Percentiles rank a stretch among this genome's conserved stretches.
These are phyloP conservation scores for Arrhopalites spinosus DNA, from an alignment of 2,888 invertebrate genomes.

Conservation along the genomic window DNA sequence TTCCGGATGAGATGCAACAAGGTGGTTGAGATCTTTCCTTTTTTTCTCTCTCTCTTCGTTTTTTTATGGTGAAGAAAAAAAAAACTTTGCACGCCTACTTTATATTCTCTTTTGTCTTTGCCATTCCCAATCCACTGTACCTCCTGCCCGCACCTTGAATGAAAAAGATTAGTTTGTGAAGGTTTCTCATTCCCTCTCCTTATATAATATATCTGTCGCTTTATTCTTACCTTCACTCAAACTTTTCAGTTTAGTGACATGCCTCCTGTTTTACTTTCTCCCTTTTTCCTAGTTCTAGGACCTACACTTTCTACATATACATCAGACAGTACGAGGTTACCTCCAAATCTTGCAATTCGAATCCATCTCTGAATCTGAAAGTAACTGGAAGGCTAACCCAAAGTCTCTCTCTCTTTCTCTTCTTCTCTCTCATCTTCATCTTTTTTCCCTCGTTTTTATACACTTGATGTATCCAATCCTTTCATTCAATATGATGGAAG, in stretches of 20 bases:
- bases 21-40: not conserved
- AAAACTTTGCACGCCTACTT: not conserved
- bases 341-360: constrained; percentile 16
- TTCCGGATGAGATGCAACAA: constrained; percentile 3
- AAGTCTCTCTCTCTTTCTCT: not conserved
- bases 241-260: constrained; percentile 16
- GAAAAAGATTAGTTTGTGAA: constrained; percentile 13
- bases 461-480: constrained; percentile 19
- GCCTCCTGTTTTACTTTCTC: constrained; percentile 5
- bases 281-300: not conserved
- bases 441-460: not conserved
- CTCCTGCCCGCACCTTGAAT: not conserved
- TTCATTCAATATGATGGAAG: constrained; percentile 15
- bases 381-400: not conserved
- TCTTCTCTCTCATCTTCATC: constrained; percentile 11
- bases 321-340: no score
- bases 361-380: constrained; percentile 1
- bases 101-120: not conserved
- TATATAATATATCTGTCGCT: not conserved
- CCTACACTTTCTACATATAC: no score
- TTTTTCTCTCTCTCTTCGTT: not conserved
- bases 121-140: not conserved
- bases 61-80: no score
- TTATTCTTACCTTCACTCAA: constrained; percentile 7
- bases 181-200: constrained; percentile 5